Base-by-base conservation (phyloP, 2,113 vertebrate genomes). In the Megaleporinus macrocephalus region DNA sequence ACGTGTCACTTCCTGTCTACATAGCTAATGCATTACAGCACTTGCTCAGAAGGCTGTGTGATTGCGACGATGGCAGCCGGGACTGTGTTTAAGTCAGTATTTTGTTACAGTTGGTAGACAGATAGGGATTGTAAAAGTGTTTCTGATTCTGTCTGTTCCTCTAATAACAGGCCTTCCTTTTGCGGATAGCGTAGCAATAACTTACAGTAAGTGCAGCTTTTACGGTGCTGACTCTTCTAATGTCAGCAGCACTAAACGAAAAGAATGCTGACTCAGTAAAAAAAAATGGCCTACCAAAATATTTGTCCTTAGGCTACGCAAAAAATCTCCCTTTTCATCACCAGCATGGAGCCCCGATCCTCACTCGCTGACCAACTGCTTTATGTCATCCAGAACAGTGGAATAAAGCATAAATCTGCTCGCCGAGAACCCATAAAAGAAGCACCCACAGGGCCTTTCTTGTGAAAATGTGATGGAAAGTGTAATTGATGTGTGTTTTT, bases 181-280 rank as follows among this genome's bases (percentile, higher is more conserved):
- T 79, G 66, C 65, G 66, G 79, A 84, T 68, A 69, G 63, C n/a
- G 27, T 74, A 69, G 73, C 84, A 75, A 73, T 86, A 83, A 86
- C 81, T 84, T 82, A 33, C 51, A 85, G 84, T 73, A 89, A 85
- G n/a, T 88, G 83, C 63, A 73, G 69, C 78, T 89, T 85, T 84
- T 51, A 70, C 63, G 16, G 30, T 30, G 16, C 70, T 75, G 36
- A 61, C 70, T 87, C 82, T 86, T 75, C 78, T 81, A 86, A 76
- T 76, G 13, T 71, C 79, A 71, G 61, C 69, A 75, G 85, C 89
- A 84, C 83, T 76, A 81, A 87, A 85, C 79, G 63, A 47, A 66
- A 65, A 79, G 26, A 63, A 73, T 74, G 41, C 83, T 16, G 69
- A 70, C 49, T 87, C 86, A 82, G 84, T 3, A 3, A 26, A 61